phyloP scores from a whole-genome alignment of 2,797 vertebrate species.

The Crenichthys baileyi region DNA sequence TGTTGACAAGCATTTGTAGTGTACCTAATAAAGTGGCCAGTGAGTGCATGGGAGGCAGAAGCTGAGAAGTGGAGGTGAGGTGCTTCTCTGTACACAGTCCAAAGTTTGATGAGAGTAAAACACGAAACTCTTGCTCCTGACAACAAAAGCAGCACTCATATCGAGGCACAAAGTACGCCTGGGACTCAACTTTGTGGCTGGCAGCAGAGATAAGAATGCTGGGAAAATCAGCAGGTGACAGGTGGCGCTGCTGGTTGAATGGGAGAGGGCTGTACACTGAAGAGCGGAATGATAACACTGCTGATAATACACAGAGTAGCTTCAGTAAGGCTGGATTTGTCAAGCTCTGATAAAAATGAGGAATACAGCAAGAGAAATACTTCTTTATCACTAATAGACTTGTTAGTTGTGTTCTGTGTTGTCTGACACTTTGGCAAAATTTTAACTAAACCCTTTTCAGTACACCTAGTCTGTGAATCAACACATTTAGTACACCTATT shows the following conservation, averaged over 20 bases:
- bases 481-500: background rate
- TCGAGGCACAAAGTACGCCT: constrained; percentile 55
- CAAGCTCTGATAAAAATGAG: constrained; percentile 6
- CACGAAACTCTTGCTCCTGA: background rate
- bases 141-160: constrained; percentile 58
- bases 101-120: constrained; percentile 27
- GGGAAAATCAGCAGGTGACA: constrained; percentile 82
- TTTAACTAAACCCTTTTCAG: background rate
- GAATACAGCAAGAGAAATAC: background rate
- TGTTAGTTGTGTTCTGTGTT: constrained; percentile 1
- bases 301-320: constrained; percentile 35
- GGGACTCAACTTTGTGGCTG: constrained; percentile 40
- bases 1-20: background rate
- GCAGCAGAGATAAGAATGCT: constrained; percentile 75
- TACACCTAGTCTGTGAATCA: background rate
- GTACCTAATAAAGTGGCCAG: background rate
- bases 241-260: constrained; percentile 33
- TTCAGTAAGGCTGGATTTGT: constrained; percentile 33
- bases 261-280: constrained; percentile 15
- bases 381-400: background rate
- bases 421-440: background rate
- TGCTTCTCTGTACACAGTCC: constrained; percentile 1
- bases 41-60: constrained; percentile 1
- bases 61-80: constrained; percentile 8
- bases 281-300: constrained; percentile 64